A percentile compares a stretch with the other conserved stretches of the same genome.
Conservation (phyloP, 2,113 vertebrate genomes). For the sheep (Ovis aries) region DNA sequence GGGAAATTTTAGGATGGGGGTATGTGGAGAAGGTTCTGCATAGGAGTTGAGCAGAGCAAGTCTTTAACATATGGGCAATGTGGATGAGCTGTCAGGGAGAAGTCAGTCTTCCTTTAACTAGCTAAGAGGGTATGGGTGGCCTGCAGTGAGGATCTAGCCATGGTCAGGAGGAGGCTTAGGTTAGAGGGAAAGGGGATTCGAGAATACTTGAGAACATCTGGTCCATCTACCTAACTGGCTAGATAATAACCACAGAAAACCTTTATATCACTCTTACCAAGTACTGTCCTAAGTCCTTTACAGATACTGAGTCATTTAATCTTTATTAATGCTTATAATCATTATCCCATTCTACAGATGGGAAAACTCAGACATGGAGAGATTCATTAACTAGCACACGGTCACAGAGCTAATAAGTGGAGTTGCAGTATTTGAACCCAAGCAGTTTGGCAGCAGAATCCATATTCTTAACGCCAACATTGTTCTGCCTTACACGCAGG, state of each 20-base stretch:
- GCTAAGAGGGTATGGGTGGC: not conserved
- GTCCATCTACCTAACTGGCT: not conserved
- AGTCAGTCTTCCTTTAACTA: not conserved
- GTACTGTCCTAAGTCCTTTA: not conserved
- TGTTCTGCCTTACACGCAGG: not conserved
- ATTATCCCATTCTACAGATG: not conserved
- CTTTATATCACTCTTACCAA: not conserved
- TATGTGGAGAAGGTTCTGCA: not conserved
- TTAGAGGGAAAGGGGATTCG: not conserved
- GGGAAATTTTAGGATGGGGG: not conserved
- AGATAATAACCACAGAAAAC: not conserved
- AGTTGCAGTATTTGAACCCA: not conserved
- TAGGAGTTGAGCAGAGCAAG: not conserved
- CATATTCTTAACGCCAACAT: not conserved
- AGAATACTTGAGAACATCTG: not conserved
- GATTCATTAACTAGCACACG: not conserved
- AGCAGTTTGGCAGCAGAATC: not conserved
- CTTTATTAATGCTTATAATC: not conserved
- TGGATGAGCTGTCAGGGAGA: not conserved
- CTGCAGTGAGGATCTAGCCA: not conserved
- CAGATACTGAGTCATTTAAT: not conserved
- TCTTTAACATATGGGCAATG: not conserved
- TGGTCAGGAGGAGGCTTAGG: not conserved
- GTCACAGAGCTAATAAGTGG: not conserved
- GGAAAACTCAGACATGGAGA: not conserved